A percentile compares a stretch with the other conserved stretches of the same genome.
Conservation (phyloP, 2,888 invertebrate species). For the Embidobia sp. region DNA sequence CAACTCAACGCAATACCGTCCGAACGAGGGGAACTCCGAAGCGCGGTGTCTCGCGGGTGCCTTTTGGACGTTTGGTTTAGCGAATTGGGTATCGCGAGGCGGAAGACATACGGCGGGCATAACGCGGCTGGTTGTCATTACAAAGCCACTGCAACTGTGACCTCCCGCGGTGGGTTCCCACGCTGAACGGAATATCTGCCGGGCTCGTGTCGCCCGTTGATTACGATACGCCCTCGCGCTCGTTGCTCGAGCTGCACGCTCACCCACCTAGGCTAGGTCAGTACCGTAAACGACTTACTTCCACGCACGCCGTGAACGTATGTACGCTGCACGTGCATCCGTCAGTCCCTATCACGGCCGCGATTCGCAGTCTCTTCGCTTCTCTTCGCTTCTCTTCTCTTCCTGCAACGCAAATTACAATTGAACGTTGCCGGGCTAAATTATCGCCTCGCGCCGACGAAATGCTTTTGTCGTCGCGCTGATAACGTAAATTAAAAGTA, state of each 20-base stretch:
- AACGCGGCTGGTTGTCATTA: slow-evolving; percentile 66
- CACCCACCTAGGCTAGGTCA: slow-evolving; percentile 75
- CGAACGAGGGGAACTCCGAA: too few species aligned
- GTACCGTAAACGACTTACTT: slow-evolving; percentile 76
- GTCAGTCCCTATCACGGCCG: too few species aligned
- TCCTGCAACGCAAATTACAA: slow-evolving; percentile 46
- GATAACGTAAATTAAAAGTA: slow-evolving; percentile 58
- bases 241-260: slow-evolving; percentile 63
- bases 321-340: too few species aligned
- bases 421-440: slow-evolving; percentile 36
- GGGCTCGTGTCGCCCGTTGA: slow-evolving; percentile 73
- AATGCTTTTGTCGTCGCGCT: slow-evolving; percentile 43
- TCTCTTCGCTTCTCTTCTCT: slow-evolving; percentile 7
- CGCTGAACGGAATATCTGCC: slow-evolving; percentile 75
- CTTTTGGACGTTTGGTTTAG: slow-evolving; percentile 29
- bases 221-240: slow-evolving; percentile 76
- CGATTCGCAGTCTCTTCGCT: too few species aligned
- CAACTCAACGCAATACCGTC: too few species aligned
- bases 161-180: slow-evolving; percentile 78
- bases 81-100: slow-evolving; percentile 46
- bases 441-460: slow-evolving; percentile 49
- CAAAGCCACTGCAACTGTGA: slow-evolving; percentile 69
- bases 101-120: slow-evolving; percentile 37
- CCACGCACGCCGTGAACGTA: slow-evolving; percentile 67
- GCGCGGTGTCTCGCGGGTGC: too few species aligned